Conservation (phyloP, 2,888 invertebrate species). For the Amphipoea oculea region DNA sequence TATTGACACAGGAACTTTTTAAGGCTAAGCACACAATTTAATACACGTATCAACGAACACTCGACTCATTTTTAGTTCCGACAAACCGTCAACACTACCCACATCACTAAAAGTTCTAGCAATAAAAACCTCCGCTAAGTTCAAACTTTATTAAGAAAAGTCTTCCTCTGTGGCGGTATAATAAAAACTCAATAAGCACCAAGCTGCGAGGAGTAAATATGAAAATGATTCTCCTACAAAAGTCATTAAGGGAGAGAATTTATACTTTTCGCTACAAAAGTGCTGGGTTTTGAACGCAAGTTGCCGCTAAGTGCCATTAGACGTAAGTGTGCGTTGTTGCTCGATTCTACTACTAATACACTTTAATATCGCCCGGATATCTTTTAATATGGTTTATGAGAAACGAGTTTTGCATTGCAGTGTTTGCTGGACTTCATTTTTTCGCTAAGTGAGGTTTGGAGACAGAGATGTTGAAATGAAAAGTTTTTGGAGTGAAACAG, state of each 20-base stretch:
- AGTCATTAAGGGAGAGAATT: constrained; percentile 79
- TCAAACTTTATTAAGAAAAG: constrained; percentile 54
- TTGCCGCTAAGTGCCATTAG: constrained; percentile 79
- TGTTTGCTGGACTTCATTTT: constrained; percentile 15
- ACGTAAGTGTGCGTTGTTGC: constrained; percentile 69
- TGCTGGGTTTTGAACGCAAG: constrained; percentile 73
- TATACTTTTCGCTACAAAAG: constrained; percentile 77
- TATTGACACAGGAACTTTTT: not conserved
- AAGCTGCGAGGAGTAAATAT: constrained; percentile 69
- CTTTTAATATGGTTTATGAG: constrained; percentile 44
- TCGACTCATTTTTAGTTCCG: constrained; percentile 17
- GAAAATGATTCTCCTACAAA: constrained; percentile 73
- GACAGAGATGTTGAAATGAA: not conserved
- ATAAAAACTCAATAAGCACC: constrained; percentile 63
- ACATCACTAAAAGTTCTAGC: constrained; percentile 24
- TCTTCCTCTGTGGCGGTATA: constrained; percentile 35
- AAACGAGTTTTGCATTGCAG: constrained; percentile 18
- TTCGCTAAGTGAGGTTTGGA: not conserved
- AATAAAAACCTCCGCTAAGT: constrained; percentile 37
- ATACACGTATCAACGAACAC: not conserved
- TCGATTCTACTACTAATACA: constrained; percentile 61
- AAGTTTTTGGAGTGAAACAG: not conserved
- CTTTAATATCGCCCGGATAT: constrained; percentile 40
- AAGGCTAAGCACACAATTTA: not conserved
- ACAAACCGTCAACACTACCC: constrained; percentile 21